Percentiles rank a stretch among this genome's conserved stretches.
Conservation (phyloP, 2,113 vertebrate species). For the Colossoma macropomum region DNA sequence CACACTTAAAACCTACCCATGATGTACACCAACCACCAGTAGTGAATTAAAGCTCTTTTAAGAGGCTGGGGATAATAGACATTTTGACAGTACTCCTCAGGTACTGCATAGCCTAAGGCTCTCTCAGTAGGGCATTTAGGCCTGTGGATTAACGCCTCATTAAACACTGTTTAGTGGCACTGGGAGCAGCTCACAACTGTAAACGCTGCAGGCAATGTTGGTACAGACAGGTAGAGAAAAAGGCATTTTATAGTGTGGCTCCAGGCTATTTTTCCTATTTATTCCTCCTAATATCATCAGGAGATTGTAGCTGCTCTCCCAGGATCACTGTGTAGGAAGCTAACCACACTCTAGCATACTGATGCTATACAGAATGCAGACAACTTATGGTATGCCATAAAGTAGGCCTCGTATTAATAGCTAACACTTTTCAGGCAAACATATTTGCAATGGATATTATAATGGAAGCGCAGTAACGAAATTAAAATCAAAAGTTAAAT, state of each 20-base stretch:
- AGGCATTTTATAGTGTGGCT: conserved; percentile 15
- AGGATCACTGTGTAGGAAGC: conserved; percentile 27
- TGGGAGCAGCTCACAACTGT: conserved; percentile 55
- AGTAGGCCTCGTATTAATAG: too few species aligned
- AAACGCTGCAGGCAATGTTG: conserved; percentile 66
- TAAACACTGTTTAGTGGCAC: conserved; percentile 53
- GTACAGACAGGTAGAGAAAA: conserved; percentile 10
- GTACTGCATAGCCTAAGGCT: conserved; percentile 13
- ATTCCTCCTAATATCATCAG: conserved; percentile 48
- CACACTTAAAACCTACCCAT: too few species aligned
- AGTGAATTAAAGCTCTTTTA: background rate
- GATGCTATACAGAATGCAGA: background rate
- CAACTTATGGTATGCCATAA: background rate
- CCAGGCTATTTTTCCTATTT: conserved; percentile 40
- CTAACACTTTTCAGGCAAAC: too few species aligned
- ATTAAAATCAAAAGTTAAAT: too few species aligned
- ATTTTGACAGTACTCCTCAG: background rate
- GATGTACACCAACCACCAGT: background rate
- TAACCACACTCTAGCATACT: background rate
- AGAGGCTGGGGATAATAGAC: background rate
- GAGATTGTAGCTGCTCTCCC: conserved; percentile 43
- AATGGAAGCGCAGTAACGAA: too few species aligned
- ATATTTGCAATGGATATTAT: too few species aligned
- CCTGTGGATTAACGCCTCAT: conserved; percentile 55
- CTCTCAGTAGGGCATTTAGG: conserved; percentile 12